Conservation (phyloP, 2,888 invertebrate species). For the Vannuccia rotundouncinata region DNA sequence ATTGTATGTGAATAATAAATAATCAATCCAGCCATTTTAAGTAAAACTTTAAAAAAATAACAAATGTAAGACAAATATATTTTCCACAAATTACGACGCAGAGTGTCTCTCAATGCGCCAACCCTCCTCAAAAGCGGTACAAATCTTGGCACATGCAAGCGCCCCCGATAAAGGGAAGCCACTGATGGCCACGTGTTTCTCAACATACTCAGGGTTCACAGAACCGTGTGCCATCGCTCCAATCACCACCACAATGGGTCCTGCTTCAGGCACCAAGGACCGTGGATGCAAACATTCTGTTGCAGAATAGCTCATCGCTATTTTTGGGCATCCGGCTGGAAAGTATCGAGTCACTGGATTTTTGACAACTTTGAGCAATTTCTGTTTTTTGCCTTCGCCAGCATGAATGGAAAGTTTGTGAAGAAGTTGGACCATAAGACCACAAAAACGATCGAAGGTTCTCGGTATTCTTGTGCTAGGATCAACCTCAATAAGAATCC, state of each 20-base stretch:
- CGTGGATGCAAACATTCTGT: conserved; percentile 72
- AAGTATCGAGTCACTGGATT: conserved; percentile 89
- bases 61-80: too few species aligned
- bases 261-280: conserved; percentile 60
- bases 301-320: conserved; percentile 80
- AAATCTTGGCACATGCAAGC: conserved; percentile 86
- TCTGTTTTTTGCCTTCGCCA: conserved; percentile 75
- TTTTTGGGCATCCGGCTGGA: conserved; percentile 83
- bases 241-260: conserved; percentile 73
- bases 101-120: conserved; percentile 62
- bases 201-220: conserved; percentile 75
- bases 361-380: conserved; percentile 82
- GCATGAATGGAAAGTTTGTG: conserved; percentile 88
- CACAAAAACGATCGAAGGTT: conserved; percentile 91
- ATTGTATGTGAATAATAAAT: too few species aligned
- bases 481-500: conserved; percentile 86
- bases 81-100: too few species aligned
- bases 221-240: conserved; percentile 97
- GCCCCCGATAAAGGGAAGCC: conserved; percentile 94
- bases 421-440: conserved; percentile 90
- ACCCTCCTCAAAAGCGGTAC: conserved; percentile 84
- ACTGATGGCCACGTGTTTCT: conserved; percentile 82
- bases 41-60: too few species aligned
- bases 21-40: too few species aligned
- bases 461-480: conserved; percentile 93